Evolutionary conservation across 2,888 invertebrate species (phyloP).

Genomic region (Aromia moschata): DNA sequence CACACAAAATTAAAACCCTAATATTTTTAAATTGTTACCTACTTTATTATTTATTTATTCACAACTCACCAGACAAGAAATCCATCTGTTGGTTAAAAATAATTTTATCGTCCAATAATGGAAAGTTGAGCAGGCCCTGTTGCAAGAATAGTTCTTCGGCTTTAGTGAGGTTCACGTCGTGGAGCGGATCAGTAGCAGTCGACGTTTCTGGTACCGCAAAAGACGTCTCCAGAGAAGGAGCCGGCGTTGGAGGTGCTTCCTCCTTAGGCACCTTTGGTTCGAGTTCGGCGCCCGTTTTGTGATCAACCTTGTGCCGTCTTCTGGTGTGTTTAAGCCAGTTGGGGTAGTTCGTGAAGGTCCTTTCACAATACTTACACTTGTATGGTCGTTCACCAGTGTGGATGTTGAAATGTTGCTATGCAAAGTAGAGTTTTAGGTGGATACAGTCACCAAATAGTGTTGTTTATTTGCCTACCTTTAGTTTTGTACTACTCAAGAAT

Average conservation of each 20-base stretch:
- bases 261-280: conserved; percentile 46
- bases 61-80: conserved; percentile 49
- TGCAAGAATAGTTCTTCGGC: conserved; percentile 56
- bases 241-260: conserved; percentile 21
- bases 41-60: too few relatives aligned
- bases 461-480: conserved; percentile 54
- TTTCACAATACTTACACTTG: conserved; percentile 67
- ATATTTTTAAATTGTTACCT: too few relatives aligned
- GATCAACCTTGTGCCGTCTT: conserved; percentile 65
- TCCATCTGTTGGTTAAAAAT: conserved; percentile 52
- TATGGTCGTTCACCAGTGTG: conserved; percentile 68
- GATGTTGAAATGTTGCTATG: conserved; percentile 68
- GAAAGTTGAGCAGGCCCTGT: conserved; percentile 55
- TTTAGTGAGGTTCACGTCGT: conserved; percentile 53
- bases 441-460: neutral
- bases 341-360: conserved; percentile 67
- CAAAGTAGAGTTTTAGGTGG: too few relatives aligned
- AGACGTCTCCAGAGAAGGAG: conserved; percentile 8
- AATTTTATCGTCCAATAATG: conserved; percentile 53
- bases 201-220: conserved; percentile 19
- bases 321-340: conserved; percentile 70
- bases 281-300: conserved; percentile 56
- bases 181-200: conserved; percentile 41
- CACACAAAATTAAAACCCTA: too few relatives aligned
- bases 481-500: conserved; percentile 69